Evolutionary conservation across 2,888 invertebrate genomes (phyloP).

Genomic region (Dryococelus australis): DNA sequence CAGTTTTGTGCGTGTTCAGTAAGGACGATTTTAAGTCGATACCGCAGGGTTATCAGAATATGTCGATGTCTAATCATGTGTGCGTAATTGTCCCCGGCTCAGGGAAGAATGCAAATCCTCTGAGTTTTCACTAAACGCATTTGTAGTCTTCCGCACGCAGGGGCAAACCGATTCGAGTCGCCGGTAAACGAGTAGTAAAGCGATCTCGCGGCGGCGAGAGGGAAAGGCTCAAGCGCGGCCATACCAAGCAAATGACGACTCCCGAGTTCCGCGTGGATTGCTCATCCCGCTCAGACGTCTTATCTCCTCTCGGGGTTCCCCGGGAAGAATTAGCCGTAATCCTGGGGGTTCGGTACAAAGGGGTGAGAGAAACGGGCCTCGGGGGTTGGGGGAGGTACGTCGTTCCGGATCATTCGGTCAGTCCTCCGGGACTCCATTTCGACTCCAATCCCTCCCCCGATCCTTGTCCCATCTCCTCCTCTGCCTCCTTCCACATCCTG

Average conservation of each 20-base stretch:
- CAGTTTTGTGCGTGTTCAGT: too few species aligned
- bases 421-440: slow-evolving; percentile 6
- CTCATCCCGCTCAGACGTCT: not conserved
- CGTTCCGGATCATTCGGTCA: not conserved
- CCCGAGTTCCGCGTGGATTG: not conserved
- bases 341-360: not conserved
- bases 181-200: too few species aligned
- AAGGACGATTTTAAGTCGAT: too few species aligned
- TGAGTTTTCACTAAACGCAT: too few species aligned
- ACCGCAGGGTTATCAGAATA: too few species aligned
- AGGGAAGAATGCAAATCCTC: too few species aligned
- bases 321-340: slow-evolving; percentile 9
- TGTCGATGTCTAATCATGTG: too few species aligned
- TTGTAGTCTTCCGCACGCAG: too few species aligned
- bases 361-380: not conserved
- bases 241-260: not conserved
- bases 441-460: not conserved
- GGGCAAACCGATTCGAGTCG: too few species aligned
- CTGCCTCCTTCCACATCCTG: not conserved
- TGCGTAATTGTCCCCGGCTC: too few species aligned
- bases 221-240: not conserved
- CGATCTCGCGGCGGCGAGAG: not conserved
- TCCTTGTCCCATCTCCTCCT: not conserved
- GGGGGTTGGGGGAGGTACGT: not conserved
- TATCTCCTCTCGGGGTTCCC: not conserved